A percentile compares a stretch with the other conserved stretches of the same genome.
Conservation (phyloP, 1,140 invertebrate genomes). For the Augochlora pura region DNA sequence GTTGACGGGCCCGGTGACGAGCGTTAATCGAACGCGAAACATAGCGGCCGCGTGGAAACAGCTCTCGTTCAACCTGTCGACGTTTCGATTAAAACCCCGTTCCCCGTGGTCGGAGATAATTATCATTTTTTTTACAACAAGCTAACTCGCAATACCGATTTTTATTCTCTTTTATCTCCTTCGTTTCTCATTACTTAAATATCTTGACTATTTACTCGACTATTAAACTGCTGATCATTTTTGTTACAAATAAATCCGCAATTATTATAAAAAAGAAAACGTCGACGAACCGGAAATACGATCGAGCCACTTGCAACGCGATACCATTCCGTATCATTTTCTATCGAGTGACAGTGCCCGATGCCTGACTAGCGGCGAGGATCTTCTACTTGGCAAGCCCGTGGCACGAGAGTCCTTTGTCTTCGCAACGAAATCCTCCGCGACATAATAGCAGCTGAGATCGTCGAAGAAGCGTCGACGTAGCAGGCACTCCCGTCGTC, state of each 20-base stretch:
- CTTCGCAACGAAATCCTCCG: not conserved
- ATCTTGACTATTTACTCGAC: no score
- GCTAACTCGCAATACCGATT: no score
- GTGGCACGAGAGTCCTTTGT: not conserved
- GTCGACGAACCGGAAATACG: no score
- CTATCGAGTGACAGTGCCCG: not conserved
- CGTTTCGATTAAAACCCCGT: not conserved
- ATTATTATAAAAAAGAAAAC: no score
- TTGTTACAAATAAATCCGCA: no score
- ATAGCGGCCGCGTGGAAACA: not conserved
- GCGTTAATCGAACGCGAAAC: slow-evolving; percentile 13
- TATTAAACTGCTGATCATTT: no score
- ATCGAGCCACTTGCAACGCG: no score
- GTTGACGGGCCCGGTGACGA: not conserved
- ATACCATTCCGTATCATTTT: no score
- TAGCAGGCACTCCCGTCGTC: no score
- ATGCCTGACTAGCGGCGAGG: not conserved
- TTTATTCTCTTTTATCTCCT: no score
- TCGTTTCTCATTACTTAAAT: no score
- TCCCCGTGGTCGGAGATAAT: not conserved
- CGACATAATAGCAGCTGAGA: not conserved
- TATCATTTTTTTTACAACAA: not conserved
- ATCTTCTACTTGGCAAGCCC: not conserved
- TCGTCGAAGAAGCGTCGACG: not conserved
- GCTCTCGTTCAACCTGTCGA: not conserved